Percentiles rank a stretch among this genome's conserved stretches.
phyloP scores from a whole-genome alignment of 2,113 vertebrate species.

The Paramisgurnus dabryanus region DNA sequence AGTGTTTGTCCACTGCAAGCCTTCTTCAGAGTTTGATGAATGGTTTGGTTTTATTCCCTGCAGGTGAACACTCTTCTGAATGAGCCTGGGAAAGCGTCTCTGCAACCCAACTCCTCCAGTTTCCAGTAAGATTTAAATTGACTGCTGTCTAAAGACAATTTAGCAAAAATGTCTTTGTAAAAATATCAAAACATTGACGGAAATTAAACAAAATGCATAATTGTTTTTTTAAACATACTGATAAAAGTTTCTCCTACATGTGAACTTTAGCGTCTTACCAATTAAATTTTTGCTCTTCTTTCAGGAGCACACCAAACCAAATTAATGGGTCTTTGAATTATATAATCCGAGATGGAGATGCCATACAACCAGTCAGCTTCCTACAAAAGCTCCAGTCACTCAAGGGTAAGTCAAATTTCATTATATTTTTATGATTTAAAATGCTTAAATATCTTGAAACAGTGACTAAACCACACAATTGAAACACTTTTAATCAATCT shows the following conservation, averaged over 20 bases:
- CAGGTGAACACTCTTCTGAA: constrained; percentile 41
- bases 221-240: background rate
- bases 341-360: background rate
- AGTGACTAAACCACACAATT: too few relatives aligned
- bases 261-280: background rate
- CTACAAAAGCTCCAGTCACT: background rate
- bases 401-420: background rate
- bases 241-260: background rate
- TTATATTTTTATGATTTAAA: too few relatives aligned
- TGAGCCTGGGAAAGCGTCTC: background rate
- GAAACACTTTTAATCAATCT: background rate
- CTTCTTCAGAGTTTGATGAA: background rate
- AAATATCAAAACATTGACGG: too few relatives aligned
- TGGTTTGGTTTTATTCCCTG: background rate
- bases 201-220: background rate
- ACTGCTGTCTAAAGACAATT: too few relatives aligned
- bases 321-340: constrained; percentile 9
- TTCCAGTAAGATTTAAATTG: constrained; percentile 18
- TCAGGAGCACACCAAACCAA: background rate
- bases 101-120: background rate
- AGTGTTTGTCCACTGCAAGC: background rate
- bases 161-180: too few relatives aligned
- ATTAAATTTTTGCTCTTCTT: background rate
- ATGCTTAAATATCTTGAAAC: too few relatives aligned
- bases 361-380: background rate